Conservation (phyloP, 2,797 vertebrate genomes). For the Furcifer pardalis region DNA sequence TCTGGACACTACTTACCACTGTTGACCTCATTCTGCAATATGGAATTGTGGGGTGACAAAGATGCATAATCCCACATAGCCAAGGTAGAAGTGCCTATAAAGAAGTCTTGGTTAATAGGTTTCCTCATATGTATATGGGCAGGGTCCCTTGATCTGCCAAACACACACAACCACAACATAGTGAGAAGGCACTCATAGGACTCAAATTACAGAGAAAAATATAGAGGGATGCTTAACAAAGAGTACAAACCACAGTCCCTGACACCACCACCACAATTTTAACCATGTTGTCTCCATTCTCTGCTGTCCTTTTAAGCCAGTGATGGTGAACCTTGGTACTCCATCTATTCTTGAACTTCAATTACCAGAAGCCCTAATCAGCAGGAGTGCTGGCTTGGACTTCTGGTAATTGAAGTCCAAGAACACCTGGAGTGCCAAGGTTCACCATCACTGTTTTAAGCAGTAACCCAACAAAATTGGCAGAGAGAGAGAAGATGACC, state of each 20-base stretch:
- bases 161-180: neutral
- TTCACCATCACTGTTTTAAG: no score
- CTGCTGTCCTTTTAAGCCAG: no score
- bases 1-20: neutral
- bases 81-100: neutral
- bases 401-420: no score
- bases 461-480: neutral
- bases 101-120: neutral
- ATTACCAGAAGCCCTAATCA: no score
- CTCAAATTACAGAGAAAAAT: neutral
- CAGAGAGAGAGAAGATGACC: neutral
- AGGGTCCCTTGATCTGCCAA: neutral
- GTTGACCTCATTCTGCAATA: neutral
- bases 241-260: neutral
- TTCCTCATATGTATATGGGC: neutral
- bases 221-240: neutral
- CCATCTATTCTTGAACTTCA: no score
- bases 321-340: no score
- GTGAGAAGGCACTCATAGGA: neutral
- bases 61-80: neutral
- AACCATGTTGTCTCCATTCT: neutral
- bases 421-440: no score
- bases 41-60: no score
- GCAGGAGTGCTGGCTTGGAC: no score
- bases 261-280: neutral